Conservation (phyloP, 1,140 invertebrate species). For the Drosophila biarmipes region DNA sequence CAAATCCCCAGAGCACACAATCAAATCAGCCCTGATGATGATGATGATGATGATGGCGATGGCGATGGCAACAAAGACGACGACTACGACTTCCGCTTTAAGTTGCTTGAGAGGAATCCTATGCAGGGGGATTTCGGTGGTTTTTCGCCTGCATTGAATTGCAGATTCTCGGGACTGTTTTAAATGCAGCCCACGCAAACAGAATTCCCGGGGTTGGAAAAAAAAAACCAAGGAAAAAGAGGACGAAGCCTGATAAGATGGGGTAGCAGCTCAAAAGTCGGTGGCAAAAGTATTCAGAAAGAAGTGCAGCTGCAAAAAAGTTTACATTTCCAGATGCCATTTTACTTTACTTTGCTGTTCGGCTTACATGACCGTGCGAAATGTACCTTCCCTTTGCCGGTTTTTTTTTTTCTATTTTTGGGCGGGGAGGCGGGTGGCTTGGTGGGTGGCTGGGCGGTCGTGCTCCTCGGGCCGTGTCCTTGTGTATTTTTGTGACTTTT, state of each 20-base stretch:
- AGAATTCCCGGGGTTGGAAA: constrained; percentile 24
- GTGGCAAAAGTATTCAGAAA: constrained; percentile 80
- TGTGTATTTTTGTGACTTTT: constrained; percentile 62
- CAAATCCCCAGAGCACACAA: constrained; percentile 48
- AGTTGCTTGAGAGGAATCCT: constrained; percentile 39
- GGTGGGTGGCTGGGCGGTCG: constrained; percentile 1
- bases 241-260: constrained; percentile 6
- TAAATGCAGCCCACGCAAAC: constrained; percentile 68
- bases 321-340: constrained; percentile 82
- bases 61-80: constrained; percentile 20
- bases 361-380: constrained; percentile 53
- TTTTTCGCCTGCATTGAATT: constrained; percentile 66
- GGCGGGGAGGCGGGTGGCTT: too few relatives aligned
- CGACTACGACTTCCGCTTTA: constrained; percentile 39
- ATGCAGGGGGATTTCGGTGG: constrained; percentile 50
- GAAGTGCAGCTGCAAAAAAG: constrained; percentile 76
- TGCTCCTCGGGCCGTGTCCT: constrained; percentile 22
- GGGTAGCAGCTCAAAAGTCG: constrained; percentile 57
- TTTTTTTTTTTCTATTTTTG: not conserved
- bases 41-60: constrained; percentile 30
- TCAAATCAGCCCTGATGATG: constrained; percentile 60
- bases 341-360: constrained; percentile 74
- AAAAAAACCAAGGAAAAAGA: too few relatives aligned
- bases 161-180: constrained; percentile 71
- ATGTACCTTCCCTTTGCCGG: constrained; percentile 31